Evolutionary conservation across 2,113 vertebrate species (phyloP).

Genomic region (Pluvialis apricaria): DNA sequence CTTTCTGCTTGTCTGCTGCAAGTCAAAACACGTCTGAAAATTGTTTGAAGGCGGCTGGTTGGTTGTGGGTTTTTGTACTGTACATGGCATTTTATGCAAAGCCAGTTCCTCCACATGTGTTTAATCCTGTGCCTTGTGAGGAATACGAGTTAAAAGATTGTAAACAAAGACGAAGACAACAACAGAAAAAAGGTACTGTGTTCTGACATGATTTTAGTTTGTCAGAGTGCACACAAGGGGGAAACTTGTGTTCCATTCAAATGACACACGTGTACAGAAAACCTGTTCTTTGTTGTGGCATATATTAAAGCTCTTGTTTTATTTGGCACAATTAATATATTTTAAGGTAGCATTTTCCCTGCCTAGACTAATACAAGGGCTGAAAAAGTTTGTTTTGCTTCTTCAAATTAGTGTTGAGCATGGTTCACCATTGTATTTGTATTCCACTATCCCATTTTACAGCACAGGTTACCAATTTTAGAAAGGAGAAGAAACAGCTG

Average conservation of each 20-base stretch:
- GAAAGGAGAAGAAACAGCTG: neutral
- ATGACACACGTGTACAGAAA: neutral
- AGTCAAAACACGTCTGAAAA: neutral
- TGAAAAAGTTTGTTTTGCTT: neutral
- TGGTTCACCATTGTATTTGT: neutral
- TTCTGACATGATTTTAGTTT: neutral
- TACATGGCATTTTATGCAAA: neutral
- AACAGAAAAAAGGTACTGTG: neutral
- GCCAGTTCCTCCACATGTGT: neutral
- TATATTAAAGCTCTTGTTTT: neutral
- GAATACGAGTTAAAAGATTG: neutral
- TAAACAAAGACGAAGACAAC: neutral
- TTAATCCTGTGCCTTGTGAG: neutral
- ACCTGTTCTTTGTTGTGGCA: neutral
- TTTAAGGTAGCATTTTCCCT: neutral
- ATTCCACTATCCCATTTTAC: neutral
- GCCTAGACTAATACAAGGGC: neutral
- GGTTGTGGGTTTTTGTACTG: rapidly evolving
- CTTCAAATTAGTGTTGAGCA: neutral
- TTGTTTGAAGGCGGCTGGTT: neutral
- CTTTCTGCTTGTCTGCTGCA: neutral
- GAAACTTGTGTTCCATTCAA: neutral
- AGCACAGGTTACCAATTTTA: neutral
- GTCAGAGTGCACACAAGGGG: neutral
- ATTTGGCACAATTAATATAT: neutral